Base-by-base conservation (phyloP, 1,140 invertebrate species). In the Heliconius hewitsoni region DNA sequence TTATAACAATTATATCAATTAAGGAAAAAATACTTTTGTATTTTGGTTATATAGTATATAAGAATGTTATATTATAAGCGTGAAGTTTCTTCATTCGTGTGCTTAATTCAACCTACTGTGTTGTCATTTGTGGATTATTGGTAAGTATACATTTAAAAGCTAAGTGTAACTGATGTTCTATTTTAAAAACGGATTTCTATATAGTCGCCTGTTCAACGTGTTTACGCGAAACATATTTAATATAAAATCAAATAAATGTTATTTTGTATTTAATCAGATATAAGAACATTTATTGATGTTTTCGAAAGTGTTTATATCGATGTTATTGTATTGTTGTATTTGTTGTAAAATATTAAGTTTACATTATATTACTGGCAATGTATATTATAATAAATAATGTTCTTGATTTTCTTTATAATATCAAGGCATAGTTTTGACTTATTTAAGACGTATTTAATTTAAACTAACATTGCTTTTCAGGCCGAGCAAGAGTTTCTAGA, bases 401-500 rank as follows among this genome's bases (percentile, higher is more conserved):
- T 11, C 55, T 8, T 18, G 52, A 55, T 55, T 18, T 55, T n/a
- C 55, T 11, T n/a, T 57, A 9, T 23, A 9, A 57, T 57, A 57
- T 57, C 18, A 57, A 57, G n/a, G 55, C n/a, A 9, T 2, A n/a
- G 2, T 57, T 57, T 57, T 23, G 18, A 19, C 18, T 18, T 6
- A 52, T 46, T 46, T 16, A 16, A 16, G 42, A 46, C 13, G 42
- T 19, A 52, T 52, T 52, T 52, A 8, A 52, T 52, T 52, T 2
- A 11, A 23, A n/a, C 11, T 9, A 60, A 60, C 8, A 60, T 60
- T 23, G 8, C 2, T 23, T 23, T 60, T 60, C n/a, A 71, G 16
- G 93, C 92, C 11, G 93, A 94, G 82, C 85, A 85, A 71, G 93
- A 94, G 88, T 94, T 94, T 74, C 87, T 88, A 76, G 86, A 92